Evolutionary conservation across 2,113 vertebrate species (phyloP).

Genomic region (Oreamnos americanus): DNA sequence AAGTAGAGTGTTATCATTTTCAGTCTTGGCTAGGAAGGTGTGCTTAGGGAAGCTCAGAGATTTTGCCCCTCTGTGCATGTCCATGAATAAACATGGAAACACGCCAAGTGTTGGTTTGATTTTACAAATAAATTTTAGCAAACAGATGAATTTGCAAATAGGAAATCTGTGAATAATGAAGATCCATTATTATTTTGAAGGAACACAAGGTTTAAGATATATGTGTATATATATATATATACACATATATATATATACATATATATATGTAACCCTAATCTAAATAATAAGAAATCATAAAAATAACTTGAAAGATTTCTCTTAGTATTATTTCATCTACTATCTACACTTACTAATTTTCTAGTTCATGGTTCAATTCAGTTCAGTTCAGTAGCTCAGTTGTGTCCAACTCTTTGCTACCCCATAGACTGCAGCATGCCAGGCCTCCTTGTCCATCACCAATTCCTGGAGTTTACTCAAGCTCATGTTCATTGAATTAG

Average conservation of each 20-base stretch:
- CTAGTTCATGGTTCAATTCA: too few species aligned
- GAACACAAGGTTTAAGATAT: neutral
- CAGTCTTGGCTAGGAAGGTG: neutral
- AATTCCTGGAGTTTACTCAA: too few species aligned
- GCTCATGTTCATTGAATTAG: too few species aligned
- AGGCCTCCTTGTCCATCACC: too few species aligned
- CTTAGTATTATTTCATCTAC: too few species aligned
- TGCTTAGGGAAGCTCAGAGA: rapidly evolving
- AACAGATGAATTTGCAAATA: neutral
- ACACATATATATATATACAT: neutral
- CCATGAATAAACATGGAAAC: neutral
- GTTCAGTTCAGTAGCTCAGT: too few species aligned
- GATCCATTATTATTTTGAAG: neutral
- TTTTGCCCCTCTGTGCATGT: neutral
- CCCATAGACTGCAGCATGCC: too few species aligned
- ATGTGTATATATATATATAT: neutral
- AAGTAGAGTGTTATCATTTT: neutral
- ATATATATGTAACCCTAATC: neutral
- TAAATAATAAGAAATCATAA: neutral
- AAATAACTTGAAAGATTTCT: neutral
- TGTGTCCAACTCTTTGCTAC: too few species aligned
- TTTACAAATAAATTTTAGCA: neutral
- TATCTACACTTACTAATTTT: too few species aligned
- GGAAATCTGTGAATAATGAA: neutral
- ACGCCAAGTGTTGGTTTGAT: neutral